Percentiles rank a stretch among this genome's conserved stretches.
These are phyloP conservation scores for Patagioenas fasciata DNA, from an alignment of 2,113 vertebrate species.

Conservation along the genomic window DNA sequence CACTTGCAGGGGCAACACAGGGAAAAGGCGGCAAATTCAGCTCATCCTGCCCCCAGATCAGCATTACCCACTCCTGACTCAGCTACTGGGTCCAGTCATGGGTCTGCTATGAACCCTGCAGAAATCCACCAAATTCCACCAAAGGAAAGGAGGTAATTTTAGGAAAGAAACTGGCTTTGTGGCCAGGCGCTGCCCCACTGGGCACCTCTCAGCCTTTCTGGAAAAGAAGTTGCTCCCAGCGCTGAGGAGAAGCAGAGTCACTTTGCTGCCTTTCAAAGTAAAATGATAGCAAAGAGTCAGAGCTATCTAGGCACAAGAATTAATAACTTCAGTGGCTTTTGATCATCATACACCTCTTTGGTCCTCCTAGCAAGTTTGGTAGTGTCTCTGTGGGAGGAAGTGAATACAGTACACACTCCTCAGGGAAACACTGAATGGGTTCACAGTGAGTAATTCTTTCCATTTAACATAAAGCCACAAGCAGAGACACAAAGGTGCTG, in stretches of 20 bases:
- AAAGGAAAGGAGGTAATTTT: not conserved
- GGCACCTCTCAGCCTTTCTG: not conserved
- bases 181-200: not conserved
- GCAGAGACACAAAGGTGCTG: not conserved
- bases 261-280: not conserved
- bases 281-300: not conserved
- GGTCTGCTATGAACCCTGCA: not conserved
- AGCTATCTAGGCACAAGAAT: not conserved
- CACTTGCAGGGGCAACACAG: no score
- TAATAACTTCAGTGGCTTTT: not conserved
- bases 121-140: not conserved
- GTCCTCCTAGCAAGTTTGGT: not conserved
- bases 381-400: not conserved
- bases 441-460: not conserved
- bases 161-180: not conserved
- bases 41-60: not conserved
- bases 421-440: not conserved
- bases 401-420: not conserved
- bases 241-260: not conserved
- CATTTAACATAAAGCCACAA: not conserved
- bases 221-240: not conserved
- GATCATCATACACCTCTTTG: not conserved
- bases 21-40: not conserved
- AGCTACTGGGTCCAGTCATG: accelerated
- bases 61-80: not conserved